Percentiles rank a stretch among this genome's conserved stretches.
Conservation (phyloP, 2,797 vertebrate species). For the Pipistrellus nathusii region DNA sequence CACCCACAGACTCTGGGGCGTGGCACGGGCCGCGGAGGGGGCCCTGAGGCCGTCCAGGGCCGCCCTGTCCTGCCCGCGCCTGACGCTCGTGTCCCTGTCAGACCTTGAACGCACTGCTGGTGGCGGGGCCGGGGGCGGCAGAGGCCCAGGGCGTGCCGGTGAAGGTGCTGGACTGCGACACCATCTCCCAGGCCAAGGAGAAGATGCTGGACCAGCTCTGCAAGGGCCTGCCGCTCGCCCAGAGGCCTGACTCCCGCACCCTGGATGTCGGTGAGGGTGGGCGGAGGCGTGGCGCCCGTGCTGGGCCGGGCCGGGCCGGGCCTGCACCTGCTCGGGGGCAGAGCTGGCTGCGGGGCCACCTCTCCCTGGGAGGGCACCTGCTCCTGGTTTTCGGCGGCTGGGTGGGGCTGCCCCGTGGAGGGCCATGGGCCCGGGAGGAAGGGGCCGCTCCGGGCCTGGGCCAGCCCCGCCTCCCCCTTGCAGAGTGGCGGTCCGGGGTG, state of each 20-base stretch:
- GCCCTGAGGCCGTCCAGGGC: too few species aligned
- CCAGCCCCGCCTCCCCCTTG: conserved; percentile 6
- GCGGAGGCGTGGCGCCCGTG: neutral
- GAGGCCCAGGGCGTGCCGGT: conserved; percentile 93
- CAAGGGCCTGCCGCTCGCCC: conserved; percentile 94
- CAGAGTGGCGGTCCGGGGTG: conserved; percentile 97
- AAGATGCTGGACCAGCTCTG: conserved; percentile 98
- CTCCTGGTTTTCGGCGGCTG: neutral
- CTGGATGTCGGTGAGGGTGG: conserved; percentile 94
- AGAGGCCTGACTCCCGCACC: conserved; percentile 94
- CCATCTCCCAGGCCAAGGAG: conserved; percentile 98
- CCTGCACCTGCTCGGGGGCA: too few species aligned
- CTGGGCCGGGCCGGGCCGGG: neutral
- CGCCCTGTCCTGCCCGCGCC: neutral
- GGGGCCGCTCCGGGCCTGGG: neutral
- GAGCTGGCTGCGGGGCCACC: neutral
- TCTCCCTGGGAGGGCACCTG: neutral
- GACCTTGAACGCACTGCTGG: conserved; percentile 94
- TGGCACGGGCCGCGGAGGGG: too few species aligned
- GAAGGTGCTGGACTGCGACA: conserved; percentile 97
- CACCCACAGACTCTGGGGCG: too few species aligned
- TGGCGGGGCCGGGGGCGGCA: conserved; percentile 89
- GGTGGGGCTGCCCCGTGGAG: neutral
- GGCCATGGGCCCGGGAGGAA: neutral
- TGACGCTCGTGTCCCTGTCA: conserved; percentile 78